phyloP scores from a whole-genome alignment of 2,113 vertebrate genomes.

The Aix galericulata region DNA sequence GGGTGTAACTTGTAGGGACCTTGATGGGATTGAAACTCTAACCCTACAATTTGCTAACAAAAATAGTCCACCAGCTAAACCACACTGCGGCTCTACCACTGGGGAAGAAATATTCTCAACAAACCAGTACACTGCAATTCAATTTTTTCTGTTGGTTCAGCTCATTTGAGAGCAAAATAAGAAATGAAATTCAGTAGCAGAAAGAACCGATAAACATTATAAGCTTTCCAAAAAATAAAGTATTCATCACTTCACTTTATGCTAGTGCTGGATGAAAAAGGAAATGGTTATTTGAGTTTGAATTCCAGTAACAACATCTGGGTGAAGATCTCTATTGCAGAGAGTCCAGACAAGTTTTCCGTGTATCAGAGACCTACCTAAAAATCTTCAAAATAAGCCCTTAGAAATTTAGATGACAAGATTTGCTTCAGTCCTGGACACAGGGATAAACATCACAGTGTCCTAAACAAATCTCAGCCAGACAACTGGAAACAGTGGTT shows the following conservation, averaged over 20 bases:
- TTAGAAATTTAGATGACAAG: not conserved
- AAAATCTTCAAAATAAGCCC: not conserved
- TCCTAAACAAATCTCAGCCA: not conserved
- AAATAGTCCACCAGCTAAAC: constrained; percentile 59
- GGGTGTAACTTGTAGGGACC: constrained; percentile 6
- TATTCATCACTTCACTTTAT: not conserved
- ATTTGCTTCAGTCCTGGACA: not conserved
- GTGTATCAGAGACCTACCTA: not conserved
- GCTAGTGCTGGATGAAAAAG: not conserved
- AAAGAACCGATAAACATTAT: not conserved
- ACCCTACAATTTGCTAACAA: constrained; percentile 61
- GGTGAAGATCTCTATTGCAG: not conserved
- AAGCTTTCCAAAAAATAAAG: not conserved
- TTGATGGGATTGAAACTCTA: constrained; percentile 5
- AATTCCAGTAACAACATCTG: not conserved
- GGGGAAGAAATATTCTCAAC: not conserved
- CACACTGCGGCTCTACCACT: not conserved
- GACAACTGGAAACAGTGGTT: not conserved
- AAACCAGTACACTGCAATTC: not conserved
- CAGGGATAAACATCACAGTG: not conserved
- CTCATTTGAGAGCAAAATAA: not conserved
- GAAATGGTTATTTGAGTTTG: not conserved
- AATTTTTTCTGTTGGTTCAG: not conserved
- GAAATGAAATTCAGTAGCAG: not conserved
- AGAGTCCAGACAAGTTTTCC: not conserved